phyloP scores from a whole-genome alignment of 1,140 invertebrate species.

The Contarinia nasturtii region DNA sequence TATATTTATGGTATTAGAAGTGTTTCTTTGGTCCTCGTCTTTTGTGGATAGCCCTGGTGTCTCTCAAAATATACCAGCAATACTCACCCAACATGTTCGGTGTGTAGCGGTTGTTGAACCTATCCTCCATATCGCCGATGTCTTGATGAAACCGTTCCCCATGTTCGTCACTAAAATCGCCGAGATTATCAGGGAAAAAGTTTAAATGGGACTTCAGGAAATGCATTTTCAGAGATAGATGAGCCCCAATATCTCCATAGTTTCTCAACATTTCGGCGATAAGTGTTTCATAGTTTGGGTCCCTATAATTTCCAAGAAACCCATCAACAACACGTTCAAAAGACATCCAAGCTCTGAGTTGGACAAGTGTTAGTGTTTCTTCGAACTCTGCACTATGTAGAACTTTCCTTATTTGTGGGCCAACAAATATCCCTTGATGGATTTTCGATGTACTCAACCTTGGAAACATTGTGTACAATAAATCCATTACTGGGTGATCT shows the following conservation, averaged over 20 bases:
- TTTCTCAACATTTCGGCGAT: constrained; percentile 7
- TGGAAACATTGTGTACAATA: constrained; percentile 4
- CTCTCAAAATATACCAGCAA: neutral
- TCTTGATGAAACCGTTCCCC: constrained; percentile 14
- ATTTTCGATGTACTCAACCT: constrained; percentile 8
- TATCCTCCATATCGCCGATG: constrained; percentile 10
- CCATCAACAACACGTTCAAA: constrained; percentile 4
- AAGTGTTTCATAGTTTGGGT: constrained; percentile 7
- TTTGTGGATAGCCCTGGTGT: too few relatives aligned
- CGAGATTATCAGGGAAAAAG: constrained; percentile 8
- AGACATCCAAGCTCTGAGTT: constrained; percentile 5
- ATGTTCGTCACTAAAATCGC: constrained; percentile 11
- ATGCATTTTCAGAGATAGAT: constrained; percentile 7
- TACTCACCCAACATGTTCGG: neutral
- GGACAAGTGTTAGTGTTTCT: constrained; percentile 3
- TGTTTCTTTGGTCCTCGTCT: too few relatives aligned
- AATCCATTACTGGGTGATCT: neutral
- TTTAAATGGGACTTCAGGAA: constrained; percentile 7
- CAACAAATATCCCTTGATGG: constrained; percentile 14
- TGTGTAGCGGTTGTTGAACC: constrained; percentile 10
- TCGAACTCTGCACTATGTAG: constrained; percentile 7
- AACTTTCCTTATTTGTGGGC: constrained; percentile 11
- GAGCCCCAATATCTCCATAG: constrained; percentile 4
- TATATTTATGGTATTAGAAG: too few relatives aligned
- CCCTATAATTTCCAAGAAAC: constrained; percentile 6